These are phyloP conservation scores for Ophion ventricosus DNA, from an alignment of 2,888 invertebrate species.

Conservation along the genomic window DNA sequence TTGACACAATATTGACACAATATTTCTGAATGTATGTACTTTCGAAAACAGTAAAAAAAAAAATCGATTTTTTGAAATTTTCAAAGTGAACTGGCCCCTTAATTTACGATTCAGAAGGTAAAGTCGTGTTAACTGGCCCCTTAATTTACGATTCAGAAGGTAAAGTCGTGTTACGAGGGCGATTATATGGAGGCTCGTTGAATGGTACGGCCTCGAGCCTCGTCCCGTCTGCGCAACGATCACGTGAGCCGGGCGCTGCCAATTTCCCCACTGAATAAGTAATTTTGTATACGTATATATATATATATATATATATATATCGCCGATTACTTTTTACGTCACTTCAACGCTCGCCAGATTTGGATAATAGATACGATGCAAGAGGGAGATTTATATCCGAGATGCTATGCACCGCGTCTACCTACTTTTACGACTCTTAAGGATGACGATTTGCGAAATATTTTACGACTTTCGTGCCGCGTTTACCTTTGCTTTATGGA, in stretches of 20 bases:
- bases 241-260: background rate
- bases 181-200: background rate
- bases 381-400: background rate
- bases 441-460: conserved; percentile 4
- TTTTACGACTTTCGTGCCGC: background rate
- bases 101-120: conserved; percentile 10
- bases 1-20: no score
- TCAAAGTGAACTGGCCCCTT: no score
- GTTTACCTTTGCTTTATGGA: conserved; percentile 4
- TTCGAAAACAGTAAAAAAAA: no score
- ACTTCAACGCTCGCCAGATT: conserved; percentile 24
- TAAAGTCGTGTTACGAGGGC: background rate
- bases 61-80: no score
- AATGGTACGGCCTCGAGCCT: background rate
- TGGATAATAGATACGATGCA: conserved; percentile 38
- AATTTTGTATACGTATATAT: background rate
- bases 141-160: conserved; percentile 13
- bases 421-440: background rate
- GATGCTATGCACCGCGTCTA: background rate
- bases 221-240: background rate
- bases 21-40: no score
- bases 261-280: conserved; percentile 1
- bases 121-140: no score
- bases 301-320: background rate
- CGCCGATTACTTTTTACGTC: conserved; percentile 35